Percentiles rank a stretch among this genome's conserved stretches.
phyloP scores from a whole-genome alignment of 92 coral and sea anemone genomes.

The Pocillopora grandis region DNA sequence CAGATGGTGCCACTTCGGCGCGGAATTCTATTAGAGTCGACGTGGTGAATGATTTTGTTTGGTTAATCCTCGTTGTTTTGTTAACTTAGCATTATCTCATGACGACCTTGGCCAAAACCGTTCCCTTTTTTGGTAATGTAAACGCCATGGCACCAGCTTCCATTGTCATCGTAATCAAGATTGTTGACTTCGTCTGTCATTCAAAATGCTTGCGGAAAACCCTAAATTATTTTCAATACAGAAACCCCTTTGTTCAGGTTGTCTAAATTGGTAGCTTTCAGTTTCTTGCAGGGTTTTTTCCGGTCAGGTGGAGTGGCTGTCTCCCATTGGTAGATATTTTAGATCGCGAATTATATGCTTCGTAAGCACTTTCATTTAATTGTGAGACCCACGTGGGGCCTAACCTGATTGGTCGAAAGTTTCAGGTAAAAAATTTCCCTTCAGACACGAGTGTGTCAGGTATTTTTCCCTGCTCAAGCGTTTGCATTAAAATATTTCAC shows the following conservation, averaged over 20 bases:
- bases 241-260: background rate
- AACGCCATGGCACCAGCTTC: background rate
- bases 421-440: background rate
- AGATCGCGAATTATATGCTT: background rate
- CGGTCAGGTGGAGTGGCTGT: background rate
- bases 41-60: background rate
- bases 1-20: background rate
- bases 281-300: constrained; percentile 9
- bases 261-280: background rate
- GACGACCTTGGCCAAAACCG: background rate
- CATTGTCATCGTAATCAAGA: background rate
- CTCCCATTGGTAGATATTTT: constrained; percentile 29
- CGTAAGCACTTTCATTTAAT: constrained; percentile 7
- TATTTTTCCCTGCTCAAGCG: constrained; percentile 10
- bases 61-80: background rate
- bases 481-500: no score
- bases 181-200: background rate
- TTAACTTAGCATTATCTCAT: background rate
- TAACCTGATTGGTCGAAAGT: background rate
- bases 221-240: background rate
- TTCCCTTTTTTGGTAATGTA: background rate
- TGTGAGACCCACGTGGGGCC: constrained; percentile 5
- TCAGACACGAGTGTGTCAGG: background rate
- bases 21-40: background rate
- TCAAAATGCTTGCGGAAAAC: constrained; percentile 3